A percentile compares a stretch with the other conserved stretches of the same genome.
Evolutionary conservation across 2,888 invertebrate genomes (phyloP).

Genomic region (Exocentrus adspersus): DNA sequence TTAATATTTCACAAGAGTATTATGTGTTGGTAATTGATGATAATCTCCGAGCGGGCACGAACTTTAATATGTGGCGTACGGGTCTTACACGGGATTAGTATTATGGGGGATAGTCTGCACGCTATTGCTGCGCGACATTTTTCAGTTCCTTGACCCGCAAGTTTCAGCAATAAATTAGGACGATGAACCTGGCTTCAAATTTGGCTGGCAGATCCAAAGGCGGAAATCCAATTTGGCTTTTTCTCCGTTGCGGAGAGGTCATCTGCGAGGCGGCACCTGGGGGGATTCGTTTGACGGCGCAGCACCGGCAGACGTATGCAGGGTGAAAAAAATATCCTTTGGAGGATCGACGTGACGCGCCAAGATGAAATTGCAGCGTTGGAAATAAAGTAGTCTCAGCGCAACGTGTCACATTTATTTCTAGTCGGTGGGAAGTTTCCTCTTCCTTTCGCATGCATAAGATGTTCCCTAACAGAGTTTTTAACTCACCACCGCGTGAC

Average conservation of each 20-base stretch:
- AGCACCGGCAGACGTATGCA: conserved; percentile 2
- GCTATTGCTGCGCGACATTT: background rate
- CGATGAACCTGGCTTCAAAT: too few relatives aligned
- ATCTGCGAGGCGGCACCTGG: background rate
- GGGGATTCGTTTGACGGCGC: conserved; percentile 13
- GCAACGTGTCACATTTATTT: too few relatives aligned
- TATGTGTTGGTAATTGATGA: background rate
- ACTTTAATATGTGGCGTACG: background rate
- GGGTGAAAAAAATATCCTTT: conserved; percentile 17
- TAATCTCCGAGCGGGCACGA: background rate
- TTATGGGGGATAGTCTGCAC: background rate
- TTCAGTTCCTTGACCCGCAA: background rate
- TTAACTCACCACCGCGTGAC: too few relatives aligned
- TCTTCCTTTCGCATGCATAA: too few relatives aligned
- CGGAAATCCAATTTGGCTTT: too few relatives aligned
- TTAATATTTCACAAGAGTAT: background rate
- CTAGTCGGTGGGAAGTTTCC: background rate
- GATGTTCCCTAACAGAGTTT: too few relatives aligned
- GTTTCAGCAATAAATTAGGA: too few relatives aligned
- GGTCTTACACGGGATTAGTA: background rate
- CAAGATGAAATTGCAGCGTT: conserved; percentile 8
- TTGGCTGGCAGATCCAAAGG: too few relatives aligned
- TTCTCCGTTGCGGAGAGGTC: conserved; percentile 6
- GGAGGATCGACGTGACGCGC: conserved; percentile 2
- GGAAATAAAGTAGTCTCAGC: background rate